Evolutionary conservation across 2,888 invertebrate genomes (phyloP), one percentile per base, ranked within the genome.

Genomic region (Tanypteryx hageni): DNA sequence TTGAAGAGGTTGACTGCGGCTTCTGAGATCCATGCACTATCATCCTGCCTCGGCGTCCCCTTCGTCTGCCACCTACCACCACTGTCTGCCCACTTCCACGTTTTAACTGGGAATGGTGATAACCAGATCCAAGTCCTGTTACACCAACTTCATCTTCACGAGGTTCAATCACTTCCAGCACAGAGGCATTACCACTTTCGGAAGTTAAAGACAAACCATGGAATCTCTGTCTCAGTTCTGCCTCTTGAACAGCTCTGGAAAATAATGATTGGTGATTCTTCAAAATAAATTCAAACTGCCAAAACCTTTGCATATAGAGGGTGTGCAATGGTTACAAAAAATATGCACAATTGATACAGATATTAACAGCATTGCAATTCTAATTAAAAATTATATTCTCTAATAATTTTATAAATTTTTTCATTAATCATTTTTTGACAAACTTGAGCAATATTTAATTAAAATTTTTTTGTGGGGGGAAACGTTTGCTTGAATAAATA

Each of bases 161-260:
- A 56, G 94, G 94, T 92, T 94, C 94, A 57, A 94, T 94, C n/a
- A 94, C 94, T 93, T 94, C 94, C 82, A 94, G 93, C 18, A 94
- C 94, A 13, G 94, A 94, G 18, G 94, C 94, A 22, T 94, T 94
- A 3, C 94, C 94, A 83, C 93, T 93, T 85, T 94, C 94, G 16
- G 94, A 94, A 0, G 93, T 93, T n/a, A 94, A 93, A 13, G 93
- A 93, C 18, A 94, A 83, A 83, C 94, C 93, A 81, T 93, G 93
- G 44, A 94, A 91, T 76, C 93, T 93, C 16, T 93, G 93, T 57
- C 93, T 93, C 13, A 94, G 93, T 81, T 94, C 94, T 44, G 64
- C 89, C 31, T 89, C 89, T 68, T 93, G 68, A 7, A 76, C 68
- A 86, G 27, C 27, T 18, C 85, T 86, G 59, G 8, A 89, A 61